phyloP scores from a whole-genome alignment of 2,113 vertebrate species.

The Vidua macroura region DNA sequence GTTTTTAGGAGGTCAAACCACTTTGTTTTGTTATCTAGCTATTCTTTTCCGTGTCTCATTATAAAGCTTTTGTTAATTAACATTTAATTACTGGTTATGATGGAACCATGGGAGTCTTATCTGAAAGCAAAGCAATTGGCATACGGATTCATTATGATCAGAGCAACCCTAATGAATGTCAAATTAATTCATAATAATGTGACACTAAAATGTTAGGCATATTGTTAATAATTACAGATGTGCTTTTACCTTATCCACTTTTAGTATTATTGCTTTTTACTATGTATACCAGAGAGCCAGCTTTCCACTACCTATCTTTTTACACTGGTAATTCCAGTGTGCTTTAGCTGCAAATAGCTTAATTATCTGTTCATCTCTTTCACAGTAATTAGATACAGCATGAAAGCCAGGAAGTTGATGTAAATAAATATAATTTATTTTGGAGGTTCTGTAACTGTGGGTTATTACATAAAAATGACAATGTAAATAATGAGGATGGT shows the following conservation, averaged over 20 bases:
- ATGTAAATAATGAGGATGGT: slow-evolving; percentile 34
- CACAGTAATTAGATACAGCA: slow-evolving; percentile 15
- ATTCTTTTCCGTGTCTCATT: not conserved
- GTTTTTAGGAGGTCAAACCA: not conserved
- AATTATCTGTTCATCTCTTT: slow-evolving; percentile 47
- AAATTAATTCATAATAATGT: slow-evolving; percentile 55
- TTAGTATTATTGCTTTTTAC: not conserved
- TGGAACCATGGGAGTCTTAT: slow-evolving; percentile 20
- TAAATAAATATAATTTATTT: slow-evolving; percentile 52
- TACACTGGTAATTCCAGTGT: not conserved
- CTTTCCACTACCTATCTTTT: not conserved
- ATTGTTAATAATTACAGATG: slow-evolving; percentile 35
- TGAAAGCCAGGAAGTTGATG: slow-evolving; percentile 22
- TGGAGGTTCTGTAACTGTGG: not conserved
- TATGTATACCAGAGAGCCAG: not conserved
- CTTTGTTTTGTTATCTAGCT: not conserved
- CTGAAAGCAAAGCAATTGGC: slow-evolving; percentile 37
- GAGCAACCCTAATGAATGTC: slow-evolving; percentile 39
- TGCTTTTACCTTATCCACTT: not conserved
- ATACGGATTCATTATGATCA: slow-evolving; percentile 33
- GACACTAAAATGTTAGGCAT: slow-evolving; percentile 29
- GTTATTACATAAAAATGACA: slow-evolving; percentile 36
- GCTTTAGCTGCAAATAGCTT: slow-evolving; percentile 29
- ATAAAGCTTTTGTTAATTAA: slow-evolving; percentile 50
- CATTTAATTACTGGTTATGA: slow-evolving; percentile 9